Base-by-base conservation (phyloP, 2,113 vertebrate genomes). In the Hippocampus comes region DNA sequence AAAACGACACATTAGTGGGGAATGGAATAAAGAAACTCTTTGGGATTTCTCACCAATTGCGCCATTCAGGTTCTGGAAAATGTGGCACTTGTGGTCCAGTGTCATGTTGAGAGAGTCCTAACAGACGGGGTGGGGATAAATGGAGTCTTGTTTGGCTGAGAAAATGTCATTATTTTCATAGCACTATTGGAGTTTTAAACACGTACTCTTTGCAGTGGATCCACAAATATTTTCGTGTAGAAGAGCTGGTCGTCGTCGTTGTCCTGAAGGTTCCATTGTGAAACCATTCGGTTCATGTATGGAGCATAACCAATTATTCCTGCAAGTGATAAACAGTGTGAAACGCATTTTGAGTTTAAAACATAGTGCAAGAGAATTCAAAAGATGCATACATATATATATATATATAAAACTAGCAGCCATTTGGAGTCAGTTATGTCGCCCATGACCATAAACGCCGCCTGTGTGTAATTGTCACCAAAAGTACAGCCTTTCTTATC, bases 221-320 rank as follows among this genome's bases (percentile, higher is more conserved):
- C 94, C 86, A 99, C 67, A 75, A 97, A 98, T 85, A 97, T 92
- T 91, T 99, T 99, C 17, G 97, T 97, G 84, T 99, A 99, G 87
- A 99, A 99, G 38, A 99, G 95, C 84, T 98, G 97, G 87, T 99
- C 97, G 25, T 99, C 97, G 57, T 99, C 97, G 69, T 96, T 98
- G 86, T 99, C 97, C 30, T 98, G 95, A 61, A 99, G 94, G 81
- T 94, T 87, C 97, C 97, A 99, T 46, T 96, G 92, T 15, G 95
- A 93, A 71, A 97, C 94, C 25, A 99, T 89, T 67, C 79, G 91
- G 82, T 93, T 92, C 82, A 99, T 71, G 78, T 91, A 90, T 0
- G 96, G 90, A 53, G 94, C 94, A 66, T 96, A 98, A 72, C 97
- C 97, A 70, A 99, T 96, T 85, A 99, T 94, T 83, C 97, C 97